A percentile compares a stretch with the other conserved stretches of the same genome.
Evolutionary conservation across 1,140 invertebrate species (phyloP).

Genomic region (Leguminivora glycinivorella): DNA sequence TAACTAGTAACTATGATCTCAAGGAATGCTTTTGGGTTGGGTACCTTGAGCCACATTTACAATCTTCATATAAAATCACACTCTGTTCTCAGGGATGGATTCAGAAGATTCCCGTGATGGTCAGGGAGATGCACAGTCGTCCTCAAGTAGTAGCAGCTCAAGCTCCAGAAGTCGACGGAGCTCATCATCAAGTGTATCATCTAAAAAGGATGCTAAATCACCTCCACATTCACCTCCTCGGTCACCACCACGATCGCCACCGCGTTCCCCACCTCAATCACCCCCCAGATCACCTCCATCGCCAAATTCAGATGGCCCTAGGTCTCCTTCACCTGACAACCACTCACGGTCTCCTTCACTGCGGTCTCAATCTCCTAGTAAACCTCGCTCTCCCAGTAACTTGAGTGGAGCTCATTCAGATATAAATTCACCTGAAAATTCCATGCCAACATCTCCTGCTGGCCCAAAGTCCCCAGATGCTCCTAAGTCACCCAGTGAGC

Average conservation of each 20-base stretch:
- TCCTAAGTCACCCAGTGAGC: conserved; percentile 64
- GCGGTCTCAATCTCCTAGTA: conserved; percentile 42
- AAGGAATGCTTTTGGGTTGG: conserved; percentile 57
- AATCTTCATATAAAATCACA: conserved; percentile 36
- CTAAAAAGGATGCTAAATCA: conserved; percentile 64
- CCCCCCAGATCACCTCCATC: conserved; percentile 30
- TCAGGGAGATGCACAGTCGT: conserved; percentile 62
- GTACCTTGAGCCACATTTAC: conserved; percentile 19
- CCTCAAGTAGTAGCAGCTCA: conserved; percentile 75
- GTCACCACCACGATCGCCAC: conserved; percentile 32
- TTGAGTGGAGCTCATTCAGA: conserved; percentile 67
- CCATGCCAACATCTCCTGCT: conserved; percentile 55
- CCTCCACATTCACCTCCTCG: conserved; percentile 37
- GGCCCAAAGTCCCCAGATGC: conserved; percentile 62
- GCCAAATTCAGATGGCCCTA: conserved; percentile 44
- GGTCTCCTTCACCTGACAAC: conserved; percentile 42
- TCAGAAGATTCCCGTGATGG: conserved; percentile 77
- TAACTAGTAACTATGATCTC: conserved; percentile 15
- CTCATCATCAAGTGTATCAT: conserved; percentile 63
- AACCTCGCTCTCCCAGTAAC: conserved; percentile 57
- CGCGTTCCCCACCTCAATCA: conserved; percentile 46
- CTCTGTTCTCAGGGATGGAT: conserved; percentile 74
- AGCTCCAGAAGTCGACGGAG: conserved; percentile 69
- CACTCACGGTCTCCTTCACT: conserved; percentile 27
- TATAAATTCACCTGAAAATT: conserved; percentile 73